A percentile compares a stretch with the other conserved stretches of the same genome.
phyloP scores from a whole-genome alignment of 2,113 vertebrate genomes.

The Turnix velox region DNA sequence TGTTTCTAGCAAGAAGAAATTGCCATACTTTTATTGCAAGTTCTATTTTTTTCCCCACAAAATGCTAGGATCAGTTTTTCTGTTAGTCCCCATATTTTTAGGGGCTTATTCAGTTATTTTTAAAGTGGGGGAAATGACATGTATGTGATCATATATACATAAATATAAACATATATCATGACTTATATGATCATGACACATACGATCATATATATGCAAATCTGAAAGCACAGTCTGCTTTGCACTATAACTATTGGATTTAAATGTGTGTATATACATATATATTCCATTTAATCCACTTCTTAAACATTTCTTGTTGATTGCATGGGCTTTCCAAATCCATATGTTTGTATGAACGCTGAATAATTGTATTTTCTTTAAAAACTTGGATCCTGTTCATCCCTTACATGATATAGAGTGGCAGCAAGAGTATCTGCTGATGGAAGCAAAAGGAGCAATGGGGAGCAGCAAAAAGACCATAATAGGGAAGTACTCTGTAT shows the following conservation, averaged over 20 bases:
- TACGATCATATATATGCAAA: no score
- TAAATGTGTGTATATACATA: neutral
- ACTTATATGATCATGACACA: no score
- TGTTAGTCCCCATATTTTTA: neutral
- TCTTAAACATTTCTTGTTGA: neutral
- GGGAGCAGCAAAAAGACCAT: neutral
- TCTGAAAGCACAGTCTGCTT: neutral
- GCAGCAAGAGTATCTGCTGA: neutral
- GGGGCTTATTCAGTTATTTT: neutral
- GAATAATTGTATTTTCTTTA: neutral
- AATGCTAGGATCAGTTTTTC: neutral
- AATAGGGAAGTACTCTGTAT: neutral
- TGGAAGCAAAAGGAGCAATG: neutral
- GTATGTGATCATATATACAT: neutral
- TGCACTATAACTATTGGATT: neutral
- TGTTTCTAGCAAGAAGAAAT: neutral
- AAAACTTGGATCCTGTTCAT: neutral
- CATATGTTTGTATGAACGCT: rapidly evolving
- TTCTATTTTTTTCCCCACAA: conserved; percentile 10
- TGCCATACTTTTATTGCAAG: neutral
- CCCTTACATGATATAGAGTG: neutral
- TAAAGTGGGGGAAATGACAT: neutral
- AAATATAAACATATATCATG: no score
- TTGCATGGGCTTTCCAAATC: neutral
- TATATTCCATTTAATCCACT: neutral